A percentile compares a stretch with the other conserved stretches of the same genome.
These are phyloP conservation scores for Cariama cristata DNA, from an alignment of 2,113 vertebrate species.

Conservation along the genomic window DNA sequence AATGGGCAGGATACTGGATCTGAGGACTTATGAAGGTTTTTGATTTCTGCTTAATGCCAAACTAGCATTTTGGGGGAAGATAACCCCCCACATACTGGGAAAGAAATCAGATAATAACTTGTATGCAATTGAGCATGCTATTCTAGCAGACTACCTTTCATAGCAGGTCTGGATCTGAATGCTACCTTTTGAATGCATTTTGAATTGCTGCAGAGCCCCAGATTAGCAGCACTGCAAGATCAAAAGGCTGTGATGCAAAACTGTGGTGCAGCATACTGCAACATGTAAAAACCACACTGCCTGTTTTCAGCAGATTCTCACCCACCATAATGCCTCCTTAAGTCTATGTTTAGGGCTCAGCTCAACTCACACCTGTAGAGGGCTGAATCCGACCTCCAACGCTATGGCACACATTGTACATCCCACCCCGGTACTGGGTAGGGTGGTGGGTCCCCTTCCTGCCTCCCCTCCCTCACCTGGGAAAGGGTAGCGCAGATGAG, in stretches of 20 bases:
- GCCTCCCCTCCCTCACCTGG: fast-evolving
- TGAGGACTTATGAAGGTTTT: background rate
- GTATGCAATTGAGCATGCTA: background rate
- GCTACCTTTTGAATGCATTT: background rate
- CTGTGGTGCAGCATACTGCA: conserved; percentile 16
- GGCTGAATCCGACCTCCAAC: background rate
- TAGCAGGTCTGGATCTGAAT: conserved; percentile 33
- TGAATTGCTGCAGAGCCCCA: conserved; percentile 6
- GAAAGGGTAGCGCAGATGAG: background rate
- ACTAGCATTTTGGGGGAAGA: background rate
- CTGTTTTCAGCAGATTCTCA: conserved; percentile 1
- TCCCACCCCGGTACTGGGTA: fast-evolving
- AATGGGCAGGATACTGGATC: background rate
- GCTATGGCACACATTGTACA: fast-evolving
- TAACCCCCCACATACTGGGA: background rate
- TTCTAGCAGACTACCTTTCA: background rate
- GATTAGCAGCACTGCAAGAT: background rate
- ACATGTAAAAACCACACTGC: conserved; percentile 14
- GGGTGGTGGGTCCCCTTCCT: background rate
- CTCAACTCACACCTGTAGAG: background rate
- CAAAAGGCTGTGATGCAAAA: conserved; percentile 45
- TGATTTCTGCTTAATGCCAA: background rate
- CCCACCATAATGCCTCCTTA: background rate
- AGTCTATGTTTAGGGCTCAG: background rate
- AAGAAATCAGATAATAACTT: background rate